Percentiles rank a stretch among this genome's conserved stretches.
These are phyloP conservation scores for Staurois parvus DNA, from an alignment of 2,797 vertebrate species.

Conservation along the genomic window DNA sequence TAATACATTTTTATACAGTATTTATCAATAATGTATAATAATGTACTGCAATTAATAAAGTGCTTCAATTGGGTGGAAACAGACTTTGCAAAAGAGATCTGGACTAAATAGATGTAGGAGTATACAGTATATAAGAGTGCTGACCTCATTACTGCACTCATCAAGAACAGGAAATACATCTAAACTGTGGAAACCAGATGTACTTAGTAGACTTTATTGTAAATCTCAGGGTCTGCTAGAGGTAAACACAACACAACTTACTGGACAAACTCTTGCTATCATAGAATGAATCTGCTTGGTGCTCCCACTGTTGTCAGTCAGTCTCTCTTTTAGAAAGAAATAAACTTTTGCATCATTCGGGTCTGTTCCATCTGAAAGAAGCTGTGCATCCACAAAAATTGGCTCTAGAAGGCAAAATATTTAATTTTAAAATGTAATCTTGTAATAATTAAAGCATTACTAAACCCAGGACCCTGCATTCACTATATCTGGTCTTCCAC, in stretches of 20 bases:
- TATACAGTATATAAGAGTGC: constrained; percentile 13
- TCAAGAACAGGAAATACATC: constrained; percentile 39
- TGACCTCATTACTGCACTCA: constrained; percentile 40
- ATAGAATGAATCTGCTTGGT: constrained; percentile 95
- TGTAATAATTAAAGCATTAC: no score
- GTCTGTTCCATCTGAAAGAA: constrained; percentile 94
- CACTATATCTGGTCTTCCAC: no score
- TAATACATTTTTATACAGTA: neutral
- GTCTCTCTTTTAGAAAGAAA: constrained; percentile 95
- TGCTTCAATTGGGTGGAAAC: neutral
- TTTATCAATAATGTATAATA: constrained; percentile 15
- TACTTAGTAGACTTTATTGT: constrained; percentile 40
- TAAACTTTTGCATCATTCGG: constrained; percentile 94
- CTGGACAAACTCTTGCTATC: constrained; percentile 96
- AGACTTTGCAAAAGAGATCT: constrained; percentile 14
- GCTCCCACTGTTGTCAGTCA: constrained; percentile 92
- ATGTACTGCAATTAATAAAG: fast-evolving
- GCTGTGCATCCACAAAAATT: constrained; percentile 92
- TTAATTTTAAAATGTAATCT: neutral
- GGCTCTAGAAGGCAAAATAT: constrained; percentile 81
- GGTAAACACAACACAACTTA: constrained; percentile 74
- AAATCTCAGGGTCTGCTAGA: neutral
- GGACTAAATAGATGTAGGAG: neutral
- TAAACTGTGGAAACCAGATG: constrained; percentile 4
- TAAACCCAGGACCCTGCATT: no score